Percentiles rank a stretch among this genome's conserved stretches.
Evolutionary conservation across 2,797 vertebrate species (phyloP).

Genomic region (Alectoris magna): DNA sequence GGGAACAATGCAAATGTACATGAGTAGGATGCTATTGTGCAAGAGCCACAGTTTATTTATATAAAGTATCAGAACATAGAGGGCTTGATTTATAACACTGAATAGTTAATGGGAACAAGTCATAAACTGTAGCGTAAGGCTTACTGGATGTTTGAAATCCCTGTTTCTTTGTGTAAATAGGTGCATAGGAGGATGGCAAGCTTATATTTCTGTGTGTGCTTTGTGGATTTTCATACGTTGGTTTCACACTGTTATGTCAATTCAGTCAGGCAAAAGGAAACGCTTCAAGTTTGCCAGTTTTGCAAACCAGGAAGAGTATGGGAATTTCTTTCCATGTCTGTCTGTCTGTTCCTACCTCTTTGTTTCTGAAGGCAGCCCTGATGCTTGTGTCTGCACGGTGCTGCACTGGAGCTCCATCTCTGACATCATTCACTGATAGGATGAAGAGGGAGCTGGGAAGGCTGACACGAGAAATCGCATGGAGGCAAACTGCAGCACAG

Average conservation of each 20-base stretch:
- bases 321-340: background rate
- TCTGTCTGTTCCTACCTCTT: background rate
- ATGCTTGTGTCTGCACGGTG: background rate
- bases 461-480: background rate
- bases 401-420: background rate
- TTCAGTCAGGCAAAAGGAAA: background rate
- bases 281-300: background rate
- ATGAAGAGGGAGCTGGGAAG: background rate
- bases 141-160: conserved; percentile 12
- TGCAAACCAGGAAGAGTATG: background rate
- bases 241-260: background rate
- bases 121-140: conserved; percentile 26
- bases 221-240: background rate
- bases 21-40: conserved; percentile 43
- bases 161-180: background rate
- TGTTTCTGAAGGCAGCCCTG: background rate
- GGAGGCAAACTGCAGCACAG: background rate
- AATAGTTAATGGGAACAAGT: conserved; percentile 70
- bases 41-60: conserved; percentile 72
- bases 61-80: conserved; percentile 59
- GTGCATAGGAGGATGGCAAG: background rate
- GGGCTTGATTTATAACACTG: conserved; percentile 82
- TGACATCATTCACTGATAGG: background rate
- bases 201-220: background rate
- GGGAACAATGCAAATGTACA: conserved; percentile 9